Percentiles rank a stretch among this genome's conserved stretches.
Conservation (phyloP, 2,888 invertebrate species). For the Smittia sp. region DNA sequence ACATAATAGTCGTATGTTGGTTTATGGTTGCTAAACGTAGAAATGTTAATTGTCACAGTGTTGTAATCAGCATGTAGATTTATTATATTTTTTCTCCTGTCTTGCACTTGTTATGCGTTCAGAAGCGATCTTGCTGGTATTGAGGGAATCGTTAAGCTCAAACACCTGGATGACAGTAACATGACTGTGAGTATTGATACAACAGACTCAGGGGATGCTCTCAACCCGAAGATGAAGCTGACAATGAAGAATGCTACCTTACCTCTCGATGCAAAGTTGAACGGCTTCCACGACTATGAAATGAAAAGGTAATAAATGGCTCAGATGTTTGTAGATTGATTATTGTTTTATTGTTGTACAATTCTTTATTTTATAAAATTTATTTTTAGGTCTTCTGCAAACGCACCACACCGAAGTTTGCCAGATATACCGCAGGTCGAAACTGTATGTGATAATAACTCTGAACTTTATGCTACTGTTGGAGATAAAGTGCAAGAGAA, state of each 20-base stretch:
- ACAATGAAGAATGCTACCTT: conserved; percentile 36
- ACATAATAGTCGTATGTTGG: neutral
- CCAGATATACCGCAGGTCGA: conserved; percentile 80
- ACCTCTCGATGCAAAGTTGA: conserved; percentile 28
- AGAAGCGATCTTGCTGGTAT: conserved; percentile 70
- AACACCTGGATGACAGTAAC: conserved; percentile 64
- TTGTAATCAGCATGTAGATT: neutral
- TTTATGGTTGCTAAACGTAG: neutral
- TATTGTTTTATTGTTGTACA: neutral
- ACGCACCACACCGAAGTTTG: conserved; percentile 68
- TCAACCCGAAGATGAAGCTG: conserved; percentile 29
- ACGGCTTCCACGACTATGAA: conserved; percentile 39
- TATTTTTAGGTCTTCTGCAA: conserved; percentile 49
- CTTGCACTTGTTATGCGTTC: neutral
- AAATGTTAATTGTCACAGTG: neutral
- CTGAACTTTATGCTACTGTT: conserved; percentile 83
- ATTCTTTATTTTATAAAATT: conserved; percentile 20
- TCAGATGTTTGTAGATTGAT: neutral
- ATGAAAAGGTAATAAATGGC: conserved; percentile 42
- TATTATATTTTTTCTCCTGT: neutral
- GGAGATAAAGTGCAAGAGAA: conserved; percentile 58
- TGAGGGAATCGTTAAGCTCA: conserved; percentile 70
- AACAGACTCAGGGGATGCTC: conserved; percentile 33
- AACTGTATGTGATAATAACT: conserved; percentile 70
- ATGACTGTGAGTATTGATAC: conserved; percentile 53